These are phyloP conservation scores for Rosalia funebris DNA, from an alignment of 2,888 invertebrate species.

Conservation along the genomic window DNA sequence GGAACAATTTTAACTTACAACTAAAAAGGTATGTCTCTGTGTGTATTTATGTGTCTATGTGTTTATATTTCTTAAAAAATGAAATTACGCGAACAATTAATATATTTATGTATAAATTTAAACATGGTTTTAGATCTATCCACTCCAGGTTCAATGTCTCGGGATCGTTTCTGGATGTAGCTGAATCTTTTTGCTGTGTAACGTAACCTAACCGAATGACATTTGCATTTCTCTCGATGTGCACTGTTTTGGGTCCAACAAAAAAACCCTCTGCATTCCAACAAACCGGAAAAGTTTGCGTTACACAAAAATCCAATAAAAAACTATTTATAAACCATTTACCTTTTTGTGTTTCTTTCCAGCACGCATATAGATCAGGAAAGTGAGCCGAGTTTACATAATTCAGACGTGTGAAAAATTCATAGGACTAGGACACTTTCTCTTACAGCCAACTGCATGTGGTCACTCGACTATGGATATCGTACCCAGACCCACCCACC, in stretches of 20 bases:
- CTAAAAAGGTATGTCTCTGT: no score
- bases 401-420: conserved; percentile 47
- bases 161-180: no score
- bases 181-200: not conserved
- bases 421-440: conserved; percentile 50
- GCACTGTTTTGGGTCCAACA: not conserved
- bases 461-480: conserved; percentile 27
- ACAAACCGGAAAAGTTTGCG: conserved; percentile 10
- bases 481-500: conserved; percentile 51
- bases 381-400: conserved; percentile 50
- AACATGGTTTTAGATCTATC: no score
- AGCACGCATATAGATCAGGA: conserved; percentile 45
- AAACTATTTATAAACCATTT: conserved; percentile 30
- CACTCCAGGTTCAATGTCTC: no score
- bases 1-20: no score
- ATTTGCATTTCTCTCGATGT: not conserved
- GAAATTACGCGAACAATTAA: no score
- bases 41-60: no score
- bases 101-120: no score
- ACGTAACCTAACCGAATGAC: not conserved
- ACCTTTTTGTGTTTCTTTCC: conserved; percentile 38
- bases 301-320: conserved; percentile 21
- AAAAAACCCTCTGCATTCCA: conserved; percentile 14
- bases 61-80: no score
- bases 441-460: conserved; percentile 47